Base-by-base conservation (phyloP, 1,140 invertebrate genomes). In the Hycleus phaleratus region DNA sequence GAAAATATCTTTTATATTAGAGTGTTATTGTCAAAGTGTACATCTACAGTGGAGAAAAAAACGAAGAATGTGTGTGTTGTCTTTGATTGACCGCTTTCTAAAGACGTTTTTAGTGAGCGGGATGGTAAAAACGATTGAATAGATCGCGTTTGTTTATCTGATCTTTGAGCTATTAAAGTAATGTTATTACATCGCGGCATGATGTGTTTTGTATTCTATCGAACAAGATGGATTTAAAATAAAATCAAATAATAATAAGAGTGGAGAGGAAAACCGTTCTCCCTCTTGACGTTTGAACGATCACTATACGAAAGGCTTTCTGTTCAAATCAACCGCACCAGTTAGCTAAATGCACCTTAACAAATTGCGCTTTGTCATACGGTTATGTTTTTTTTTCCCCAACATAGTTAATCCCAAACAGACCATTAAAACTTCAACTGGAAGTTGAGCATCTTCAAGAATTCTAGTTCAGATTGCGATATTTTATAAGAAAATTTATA, bases 261-360 rank as follows among this genome's bases (percentile, higher is more conserved):
- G 7, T 7, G 32, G 7, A 32, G 7, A 7, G 7, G 7, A 32
- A 4, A 53, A 53, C 51, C 51, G 43, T 52, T 32, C 7, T 32
- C 46, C 51, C 51, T 44, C 51, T 53, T 53, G 51, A 53, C 51
- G 51, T 53, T 53, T 53, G 51, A 53, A 40, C 51, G 51, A 53
- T 53, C 51, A 45, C 18, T 53, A 25, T 43, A 40, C 32, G 46
- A 53, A 53, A 53, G 51, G n/a, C 51, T 46, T 53, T 53, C 45
- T 53, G 51, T 53, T 25, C 38, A 45, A 26, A 53, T 53, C 46
- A 53, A 53, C 11, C 51, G 51, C 51, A 53, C 51, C 51, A 53
- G 51, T 53, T 53, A 53, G 46, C 51, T 53, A 53, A 53, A 53
- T 53, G 51, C 51, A 53, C 51, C 51, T 53, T 53, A 53, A 53